Evolutionary conservation across 2,113 vertebrate genomes (phyloP), one percentile per base, ranked within the genome.

Genomic region (Poecile atricapillus): DNA sequence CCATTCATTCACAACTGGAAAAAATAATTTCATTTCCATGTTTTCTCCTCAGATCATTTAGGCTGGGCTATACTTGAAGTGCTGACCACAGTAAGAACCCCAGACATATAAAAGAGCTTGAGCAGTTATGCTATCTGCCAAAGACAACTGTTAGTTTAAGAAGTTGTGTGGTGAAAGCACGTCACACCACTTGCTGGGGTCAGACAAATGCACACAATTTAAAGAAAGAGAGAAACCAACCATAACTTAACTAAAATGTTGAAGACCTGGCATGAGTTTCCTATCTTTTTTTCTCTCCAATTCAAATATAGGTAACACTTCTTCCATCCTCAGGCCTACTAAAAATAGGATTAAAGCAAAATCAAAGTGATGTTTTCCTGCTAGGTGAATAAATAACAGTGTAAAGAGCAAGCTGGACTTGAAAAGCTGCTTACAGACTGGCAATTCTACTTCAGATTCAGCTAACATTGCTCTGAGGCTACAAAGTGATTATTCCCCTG

Each of bases 81-180:
- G 24, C 67, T 90, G 76, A 95, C 91, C 95, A 95, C 93, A 96
- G 68, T 95, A 92, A 95, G 95, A 97, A 65, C 65, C 86, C 92
- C 86, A 97, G 96, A 96, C 95, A 80, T 77, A 96, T 89, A 95
- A 96, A 95, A 95, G 58, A 95, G 83, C 53, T 90, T 63, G 53
- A 95, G 81, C 49, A 78, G 81, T 94, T 90, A 58, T 21, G 64
- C 43, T 74, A 76, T 60, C 50, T 96, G 97, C 97, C 97, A 97
- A 97, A 93, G 75, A 96, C 25, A 96, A 97, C 90, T 96, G 89
- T 97, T 96, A 94, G 90, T 93, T 95, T 97, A 96, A 96, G 93
- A 87, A 90, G 75, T 46, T 82, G 58, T 84, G 93, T 44, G 62
- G 55, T 67, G 58, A 94, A 90, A 96, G 78, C 50, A 94, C 37